phyloP scores from a whole-genome alignment of 1,140 invertebrate genomes.

The Drosophila nikananu region DNA sequence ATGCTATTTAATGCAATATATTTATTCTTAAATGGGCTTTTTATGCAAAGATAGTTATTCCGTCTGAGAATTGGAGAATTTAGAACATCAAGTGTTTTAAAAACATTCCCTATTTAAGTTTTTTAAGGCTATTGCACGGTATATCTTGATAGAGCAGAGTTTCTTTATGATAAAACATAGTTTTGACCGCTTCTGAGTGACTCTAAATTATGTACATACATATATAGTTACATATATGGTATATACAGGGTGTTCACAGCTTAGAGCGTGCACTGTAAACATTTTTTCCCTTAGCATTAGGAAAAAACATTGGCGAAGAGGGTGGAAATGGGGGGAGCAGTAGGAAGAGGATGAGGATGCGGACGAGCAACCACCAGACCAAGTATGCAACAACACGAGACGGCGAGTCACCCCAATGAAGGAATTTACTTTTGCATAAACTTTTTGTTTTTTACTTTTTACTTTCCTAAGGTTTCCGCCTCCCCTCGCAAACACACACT shows the following conservation, averaged over 20 bases:
- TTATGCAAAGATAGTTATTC: neutral
- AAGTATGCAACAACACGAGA: constrained; percentile 12
- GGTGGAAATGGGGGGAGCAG: neutral
- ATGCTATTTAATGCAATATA: neutral
- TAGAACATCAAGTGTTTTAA: neutral
- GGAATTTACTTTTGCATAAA: constrained; percentile 80
- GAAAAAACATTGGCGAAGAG: constrained; percentile 21
- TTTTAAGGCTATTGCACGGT: neutral
- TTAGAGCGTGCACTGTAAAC: constrained; percentile 13
- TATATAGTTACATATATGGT: neutral
- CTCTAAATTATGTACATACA: neutral
- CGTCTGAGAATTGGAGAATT: neutral
- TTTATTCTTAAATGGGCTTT: neutral
- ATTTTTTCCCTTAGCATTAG: constrained; percentile 50
- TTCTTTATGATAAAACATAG: neutral
- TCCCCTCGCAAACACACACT: constrained; percentile 31
- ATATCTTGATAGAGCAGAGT: neutral
- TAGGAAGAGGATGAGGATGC: constrained; percentile 31
- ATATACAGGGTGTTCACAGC: neutral
- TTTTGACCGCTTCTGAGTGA: neutral
- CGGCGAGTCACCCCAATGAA: constrained; percentile 59
- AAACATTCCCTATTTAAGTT: neutral
- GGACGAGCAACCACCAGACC: constrained; percentile 52
- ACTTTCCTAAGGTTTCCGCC: constrained; percentile 74
- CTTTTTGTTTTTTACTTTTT: constrained; percentile 42